Evolutionary conservation across 2,113 vertebrate genomes (phyloP), one percentile per base, ranked within the genome.

Genomic region (Semicossyphus pulcher): DNA sequence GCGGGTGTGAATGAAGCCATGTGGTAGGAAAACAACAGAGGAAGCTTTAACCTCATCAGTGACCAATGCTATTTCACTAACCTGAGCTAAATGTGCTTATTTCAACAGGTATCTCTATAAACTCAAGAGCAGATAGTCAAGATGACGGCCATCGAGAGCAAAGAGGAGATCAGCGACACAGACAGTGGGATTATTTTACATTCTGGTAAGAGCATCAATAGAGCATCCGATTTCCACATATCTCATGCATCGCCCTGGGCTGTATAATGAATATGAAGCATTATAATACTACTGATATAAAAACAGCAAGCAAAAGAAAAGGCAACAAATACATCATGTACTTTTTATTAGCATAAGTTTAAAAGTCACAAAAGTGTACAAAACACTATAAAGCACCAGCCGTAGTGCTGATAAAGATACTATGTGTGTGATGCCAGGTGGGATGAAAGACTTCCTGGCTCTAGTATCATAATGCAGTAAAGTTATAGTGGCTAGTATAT

Each of bases 141-240:
- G 74, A 90, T 90, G 82, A 91, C 87, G 0, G 59, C 86, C 82
- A 94, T 95, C 80, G 95, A 95, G 79, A 93, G 86, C 63, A 96
- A 96, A 91, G 96, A 95, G 80, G 96, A 96, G 83, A 93, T 93
- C 91, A 97, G 96, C 48, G 95, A 96, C 89, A 94, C 93, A 0
- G 96, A 97, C 91, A 97, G 96, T 1, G 96, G 96, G 72, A 94
- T 97, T 79, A 96, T 96, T 61, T 68, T 97, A 59, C 95, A 96
- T 83, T 96, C 95, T 56, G 95, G 96, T 96, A 92, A 93, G 93
- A 72, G 66, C 6, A 28, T 28, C 23, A 1, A 2, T 5, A 2
- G 6, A 39, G 57, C 18, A 56, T 59, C 21, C 15, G 12, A 53
- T n/a, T 41, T 41, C 32, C 11, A 11, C 10, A 39, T 16, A 21